These are phyloP conservation scores for Diplogasteroides magnus DNA, from an alignment of 1,140 invertebrate genomes.

Conservation along the genomic window DNA sequence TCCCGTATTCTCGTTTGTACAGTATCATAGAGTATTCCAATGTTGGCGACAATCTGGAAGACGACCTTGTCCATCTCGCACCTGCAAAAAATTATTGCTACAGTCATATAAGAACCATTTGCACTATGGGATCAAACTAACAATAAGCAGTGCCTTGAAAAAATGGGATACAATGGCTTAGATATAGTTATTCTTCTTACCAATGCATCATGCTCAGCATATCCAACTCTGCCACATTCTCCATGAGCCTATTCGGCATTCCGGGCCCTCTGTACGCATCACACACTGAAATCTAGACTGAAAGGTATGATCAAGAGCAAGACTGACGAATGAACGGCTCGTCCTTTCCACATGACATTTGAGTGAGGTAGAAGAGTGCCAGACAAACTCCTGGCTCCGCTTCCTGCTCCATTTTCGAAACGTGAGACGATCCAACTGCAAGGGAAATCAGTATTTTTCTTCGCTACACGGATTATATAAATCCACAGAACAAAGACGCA, in stretches of 20 bases:
- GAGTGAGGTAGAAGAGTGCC: constrained; percentile 11
- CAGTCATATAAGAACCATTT: too few species aligned
- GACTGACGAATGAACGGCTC: constrained; percentile 15
- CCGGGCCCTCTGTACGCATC: constrained; percentile 13
- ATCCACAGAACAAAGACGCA: too few species aligned
- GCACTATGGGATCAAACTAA: too few species aligned
- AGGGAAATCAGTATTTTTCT: background rate
- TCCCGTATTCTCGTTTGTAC: background rate
- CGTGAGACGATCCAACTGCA: too few species aligned
- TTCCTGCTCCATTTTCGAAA: background rate
- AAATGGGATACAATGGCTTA: too few species aligned
- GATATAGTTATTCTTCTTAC: too few species aligned
- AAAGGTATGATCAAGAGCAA: constrained; percentile 6
- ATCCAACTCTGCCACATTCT: constrained; percentile 13
- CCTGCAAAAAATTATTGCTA: background rate
- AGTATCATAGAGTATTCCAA: constrained; percentile 6
- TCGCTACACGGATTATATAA: background rate
- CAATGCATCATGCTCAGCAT: constrained; percentile 21
- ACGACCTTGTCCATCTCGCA: background rate
- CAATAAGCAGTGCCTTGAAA: too few species aligned
- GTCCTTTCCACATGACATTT: constrained; percentile 13
- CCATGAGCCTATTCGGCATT: constrained; percentile 17
- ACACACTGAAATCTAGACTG: constrained; percentile 13
- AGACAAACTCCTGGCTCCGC: constrained; percentile 8
- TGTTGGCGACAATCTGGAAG: constrained; percentile 2